These are phyloP conservation scores for Corythoichthys intestinalis DNA, from an alignment of 2,113 vertebrate genomes.

Conservation along the genomic window DNA sequence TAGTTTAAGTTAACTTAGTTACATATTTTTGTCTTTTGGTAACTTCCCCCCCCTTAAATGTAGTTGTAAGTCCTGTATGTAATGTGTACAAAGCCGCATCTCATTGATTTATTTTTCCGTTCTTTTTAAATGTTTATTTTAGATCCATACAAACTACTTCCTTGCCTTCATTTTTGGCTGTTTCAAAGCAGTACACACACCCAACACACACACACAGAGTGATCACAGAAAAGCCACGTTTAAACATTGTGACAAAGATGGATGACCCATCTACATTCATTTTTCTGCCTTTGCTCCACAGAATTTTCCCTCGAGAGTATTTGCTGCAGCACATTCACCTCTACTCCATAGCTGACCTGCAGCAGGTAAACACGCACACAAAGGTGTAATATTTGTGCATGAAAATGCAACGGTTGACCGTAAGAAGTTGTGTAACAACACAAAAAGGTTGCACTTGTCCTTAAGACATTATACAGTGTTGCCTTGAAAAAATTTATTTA, in stretches of 20 bases:
- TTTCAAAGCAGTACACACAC: background rate
- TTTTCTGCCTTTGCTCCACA: constrained; percentile 50
- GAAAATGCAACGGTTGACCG: background rate
- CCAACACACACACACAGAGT: background rate
- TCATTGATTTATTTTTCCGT: no score
- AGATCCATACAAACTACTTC: background rate
- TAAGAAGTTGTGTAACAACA: no score
- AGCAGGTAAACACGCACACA: constrained; percentile 78
- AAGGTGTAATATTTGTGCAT: background rate
- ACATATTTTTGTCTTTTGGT: no score
- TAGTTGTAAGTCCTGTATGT: no score
- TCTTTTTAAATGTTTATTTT: no score
- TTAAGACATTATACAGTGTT: no score
- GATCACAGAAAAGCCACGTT: background rate
- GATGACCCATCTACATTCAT: background rate
- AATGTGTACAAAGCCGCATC: no score
- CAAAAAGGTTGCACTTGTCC: no score
- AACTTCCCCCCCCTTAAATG: no score
- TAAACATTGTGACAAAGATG: background rate
- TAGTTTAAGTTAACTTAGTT: no score
- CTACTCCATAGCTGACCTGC: constrained; percentile 92
- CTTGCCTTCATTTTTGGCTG: background rate
- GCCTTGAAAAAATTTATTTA: no score
- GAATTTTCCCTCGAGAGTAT: constrained; percentile 96
- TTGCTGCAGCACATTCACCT: constrained; percentile 96